Evolutionary conservation across 2,113 vertebrate species (phyloP).

Genomic region (Heptranchias perlo): DNA sequence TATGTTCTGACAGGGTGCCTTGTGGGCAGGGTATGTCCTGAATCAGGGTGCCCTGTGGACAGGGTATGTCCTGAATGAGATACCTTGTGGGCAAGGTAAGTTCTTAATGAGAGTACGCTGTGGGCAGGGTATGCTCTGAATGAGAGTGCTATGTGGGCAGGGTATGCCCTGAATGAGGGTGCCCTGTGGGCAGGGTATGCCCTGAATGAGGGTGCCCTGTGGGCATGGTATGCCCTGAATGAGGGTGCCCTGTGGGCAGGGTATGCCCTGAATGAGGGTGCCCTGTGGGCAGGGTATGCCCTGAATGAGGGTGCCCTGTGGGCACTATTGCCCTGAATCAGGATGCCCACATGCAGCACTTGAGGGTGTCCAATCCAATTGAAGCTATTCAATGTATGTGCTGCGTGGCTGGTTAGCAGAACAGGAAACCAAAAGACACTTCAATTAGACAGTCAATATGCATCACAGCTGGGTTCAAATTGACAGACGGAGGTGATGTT

Average conservation of each 20-base stretch:
- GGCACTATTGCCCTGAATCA: background rate
- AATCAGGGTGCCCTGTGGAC: no score
- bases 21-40: background rate
- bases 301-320: no score
- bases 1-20: background rate
- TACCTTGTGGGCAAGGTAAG: no score
- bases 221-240: background rate
- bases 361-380: background rate
- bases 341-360: background rate
- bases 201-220: background rate
- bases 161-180: no score
- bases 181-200: background rate
- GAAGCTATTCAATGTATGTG: background rate
- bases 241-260: no score
- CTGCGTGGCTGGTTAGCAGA: background rate
- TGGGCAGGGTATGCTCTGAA: background rate
- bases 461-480: background rate
- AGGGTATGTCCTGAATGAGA: background rate
- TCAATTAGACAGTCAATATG: background rate
- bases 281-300: background rate
- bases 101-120: background rate
- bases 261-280: background rate
- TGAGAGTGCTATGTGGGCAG: no score
- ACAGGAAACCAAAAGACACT: background rate
- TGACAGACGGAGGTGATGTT: background rate